Evolutionary conservation across 2,888 invertebrate genomes (phyloP).

Genomic region (Caenorhabditis virilis): DNA sequence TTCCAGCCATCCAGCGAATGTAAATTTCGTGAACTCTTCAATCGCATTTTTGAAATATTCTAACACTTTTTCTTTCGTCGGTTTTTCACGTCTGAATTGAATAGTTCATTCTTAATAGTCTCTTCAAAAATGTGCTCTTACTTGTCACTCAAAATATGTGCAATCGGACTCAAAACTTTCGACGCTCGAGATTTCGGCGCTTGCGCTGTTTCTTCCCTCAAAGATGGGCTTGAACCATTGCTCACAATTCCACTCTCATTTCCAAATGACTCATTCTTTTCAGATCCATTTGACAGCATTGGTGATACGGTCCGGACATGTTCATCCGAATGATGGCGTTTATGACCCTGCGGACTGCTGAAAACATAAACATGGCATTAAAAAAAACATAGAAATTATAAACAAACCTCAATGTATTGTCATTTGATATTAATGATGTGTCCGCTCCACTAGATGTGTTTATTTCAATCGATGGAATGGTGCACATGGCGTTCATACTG

Average conservation of each 20-base stretch:
- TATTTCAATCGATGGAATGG: constrained; percentile 34
- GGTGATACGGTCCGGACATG: constrained; percentile 35
- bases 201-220: constrained; percentile 42
- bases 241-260: constrained; percentile 43
- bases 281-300: constrained; percentile 25
- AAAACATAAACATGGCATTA: too few relatives aligned
- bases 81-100: constrained; percentile 26
- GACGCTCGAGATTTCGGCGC: constrained; percentile 6
- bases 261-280: constrained; percentile 28
- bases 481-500: constrained; percentile 35
- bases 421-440: constrained; percentile 35
- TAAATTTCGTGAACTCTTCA: constrained; percentile 64
- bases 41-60: constrained; percentile 57
- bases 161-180: constrained; percentile 27
- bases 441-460: constrained; percentile 34
- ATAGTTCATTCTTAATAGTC: constrained; percentile 1
- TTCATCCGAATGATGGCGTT: constrained; percentile 64
- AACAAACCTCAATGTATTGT: constrained; percentile 36
- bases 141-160: constrained; percentile 26
- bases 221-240: constrained; percentile 31
- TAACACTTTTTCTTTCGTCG: constrained; percentile 25
- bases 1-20: constrained; percentile 63
- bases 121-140: neutral
- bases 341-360: constrained; percentile 52
- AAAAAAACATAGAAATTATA: constrained; percentile 1